Percentiles rank a stretch among this genome's conserved stretches.
Evolutionary conservation across 2,113 vertebrate species (phyloP).

Genomic region (Pelvicachromis taeniatus): DNA sequence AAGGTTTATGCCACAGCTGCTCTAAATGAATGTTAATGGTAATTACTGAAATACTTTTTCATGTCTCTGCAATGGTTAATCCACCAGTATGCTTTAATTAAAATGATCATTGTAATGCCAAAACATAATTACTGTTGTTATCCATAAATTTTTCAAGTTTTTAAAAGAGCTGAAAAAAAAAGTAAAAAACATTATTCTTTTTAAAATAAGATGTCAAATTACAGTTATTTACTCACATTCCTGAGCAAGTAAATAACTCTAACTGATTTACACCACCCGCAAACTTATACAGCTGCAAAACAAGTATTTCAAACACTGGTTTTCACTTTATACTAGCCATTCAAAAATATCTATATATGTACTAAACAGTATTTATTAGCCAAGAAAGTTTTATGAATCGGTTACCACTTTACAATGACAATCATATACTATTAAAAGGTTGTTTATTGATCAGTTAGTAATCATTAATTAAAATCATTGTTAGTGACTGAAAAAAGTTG

Average conservation of each 20-base stretch:
- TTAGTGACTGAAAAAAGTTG: background rate
- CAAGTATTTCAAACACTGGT: background rate
- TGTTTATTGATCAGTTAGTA: background rate
- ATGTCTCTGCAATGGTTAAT: background rate
- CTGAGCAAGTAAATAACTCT: background rate
- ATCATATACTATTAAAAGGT: background rate
- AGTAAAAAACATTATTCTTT: background rate
- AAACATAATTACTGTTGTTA: background rate
- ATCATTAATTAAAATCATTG: background rate
- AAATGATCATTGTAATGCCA: background rate
- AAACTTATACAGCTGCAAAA: background rate
- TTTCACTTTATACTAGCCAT: background rate
- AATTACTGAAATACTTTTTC: background rate
- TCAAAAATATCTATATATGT: background rate
- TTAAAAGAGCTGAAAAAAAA: background rate
- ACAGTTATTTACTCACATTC: background rate
- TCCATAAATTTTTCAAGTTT: background rate
- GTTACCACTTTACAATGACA: background rate
- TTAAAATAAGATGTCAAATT: background rate
- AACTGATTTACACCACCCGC: background rate
- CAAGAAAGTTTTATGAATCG: background rate
- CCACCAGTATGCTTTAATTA: background rate
- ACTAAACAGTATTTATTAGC: background rate
- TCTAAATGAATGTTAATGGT: background rate
- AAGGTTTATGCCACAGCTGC: background rate